These are phyloP conservation scores for Mionectes macconnelli DNA, from an alignment of 2,113 vertebrate species.

Conservation along the genomic window DNA sequence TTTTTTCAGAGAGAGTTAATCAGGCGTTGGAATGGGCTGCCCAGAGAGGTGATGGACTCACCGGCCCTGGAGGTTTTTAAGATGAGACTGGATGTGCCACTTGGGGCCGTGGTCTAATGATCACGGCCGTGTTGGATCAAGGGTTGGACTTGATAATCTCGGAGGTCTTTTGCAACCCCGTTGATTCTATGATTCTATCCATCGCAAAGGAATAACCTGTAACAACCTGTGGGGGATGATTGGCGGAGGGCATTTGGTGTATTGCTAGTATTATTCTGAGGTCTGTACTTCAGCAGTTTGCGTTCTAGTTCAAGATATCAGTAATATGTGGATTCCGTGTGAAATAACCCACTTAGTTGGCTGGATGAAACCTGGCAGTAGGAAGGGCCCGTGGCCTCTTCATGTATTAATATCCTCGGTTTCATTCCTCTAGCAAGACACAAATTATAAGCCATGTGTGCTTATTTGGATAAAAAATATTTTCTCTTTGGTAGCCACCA, in stretches of 20 bases:
- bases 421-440: neutral
- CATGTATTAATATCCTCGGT: neutral
- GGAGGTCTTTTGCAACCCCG: no score
- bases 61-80: no score
- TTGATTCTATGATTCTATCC: neutral
- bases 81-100: no score
- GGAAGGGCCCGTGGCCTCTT: neutral
- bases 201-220: rapidly evolving
- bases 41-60: no score
- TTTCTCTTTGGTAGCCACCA: neutral
- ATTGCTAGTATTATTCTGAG: rapidly evolving
- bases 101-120: no score
- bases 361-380: neutral
- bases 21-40: no score
- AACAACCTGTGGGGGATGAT: rapidly evolving
- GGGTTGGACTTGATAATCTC: no score
- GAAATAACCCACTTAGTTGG: neutral
- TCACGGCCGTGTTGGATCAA: no score
- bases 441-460: neutral
- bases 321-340: neutral
- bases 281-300: neutral
- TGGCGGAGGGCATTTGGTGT: rapidly evolving
- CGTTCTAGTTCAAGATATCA: neutral
- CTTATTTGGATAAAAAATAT: neutral
- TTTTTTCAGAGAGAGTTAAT: no score